Base-by-base conservation (phyloP, 2,113 vertebrate species). In the Cariama cristata region DNA sequence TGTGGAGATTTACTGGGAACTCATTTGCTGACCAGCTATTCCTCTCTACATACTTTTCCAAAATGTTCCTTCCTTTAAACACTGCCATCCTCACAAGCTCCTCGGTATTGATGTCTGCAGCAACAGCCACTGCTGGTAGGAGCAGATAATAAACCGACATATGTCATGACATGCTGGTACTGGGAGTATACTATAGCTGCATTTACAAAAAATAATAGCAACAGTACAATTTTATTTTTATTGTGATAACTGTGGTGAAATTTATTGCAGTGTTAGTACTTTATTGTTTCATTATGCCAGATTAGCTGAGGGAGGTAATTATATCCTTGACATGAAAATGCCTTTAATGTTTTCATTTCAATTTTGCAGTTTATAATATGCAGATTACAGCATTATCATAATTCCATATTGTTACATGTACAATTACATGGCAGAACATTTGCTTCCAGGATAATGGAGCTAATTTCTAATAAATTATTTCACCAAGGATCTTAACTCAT, bases 221-320 rank as follows among this genome's bases (percentile, higher is more conserved):
- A 95, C 93, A 96, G 93, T 93, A 97, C 93, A 92, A 94, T 98
- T 98, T 98, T 96, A 98, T 98, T 98, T 97, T 96, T 94, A 97
- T 93, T 98, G 96, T 98, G 96, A 97, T 97, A 98, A 98, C 90
- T 12, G 95, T 8, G 66, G 90, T 77, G 92, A 93, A 97, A 98
- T 98, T 98, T 93, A 98, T 96, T 85, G 96, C 69, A 84, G 79
- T 63, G 66, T 92, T 96, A 87, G 91, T 91, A 85, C 92, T 98
- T 97, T 93, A 97, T 91, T 73, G 96, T 97, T 98, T 98, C 96
- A 96, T 97, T 68, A 96, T 82, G 90, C 91, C 96, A 97, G 95
- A 80, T 94, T 92, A 98, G 92, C 96, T 92, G 91, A 98, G 76
- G 95, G 94, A 98, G 91, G 96, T 97, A 98, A 98, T 98, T 98